These are phyloP conservation scores for Cyprinella venusta DNA, from an alignment of 2,797 vertebrate genomes.

Conservation along the genomic window DNA sequence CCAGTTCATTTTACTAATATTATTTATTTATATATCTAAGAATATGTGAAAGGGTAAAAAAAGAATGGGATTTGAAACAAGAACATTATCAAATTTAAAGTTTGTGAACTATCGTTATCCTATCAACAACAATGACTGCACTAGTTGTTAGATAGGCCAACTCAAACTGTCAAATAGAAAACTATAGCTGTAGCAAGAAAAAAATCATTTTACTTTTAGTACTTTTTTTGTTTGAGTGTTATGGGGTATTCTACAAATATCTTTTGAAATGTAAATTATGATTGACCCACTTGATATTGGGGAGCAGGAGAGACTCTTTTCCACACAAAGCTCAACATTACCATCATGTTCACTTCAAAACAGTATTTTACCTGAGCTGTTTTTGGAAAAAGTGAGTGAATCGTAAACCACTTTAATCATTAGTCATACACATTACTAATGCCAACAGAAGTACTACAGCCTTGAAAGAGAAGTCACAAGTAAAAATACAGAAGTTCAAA, in stretches of 20 bases:
- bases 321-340: not conserved
- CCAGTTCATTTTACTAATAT: not conserved
- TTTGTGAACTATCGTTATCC: too few species aligned
- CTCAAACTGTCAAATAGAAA: not conserved
- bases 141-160: not conserved
- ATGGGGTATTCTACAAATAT: slow-evolving; percentile 20
- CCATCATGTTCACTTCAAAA: not conserved
- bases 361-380: slow-evolving; percentile 16
- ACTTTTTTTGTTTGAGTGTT: slow-evolving; percentile 10
- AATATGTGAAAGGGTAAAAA: not conserved
- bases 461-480: slow-evolving; percentile 17
- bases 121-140: not conserved
- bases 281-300: not conserved
- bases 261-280: slow-evolving; percentile 41
- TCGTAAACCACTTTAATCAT: slow-evolving; percentile 8
- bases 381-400: not conserved
- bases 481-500: slow-evolving; percentile 48
- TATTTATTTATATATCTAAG: not conserved
- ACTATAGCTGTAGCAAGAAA: not conserved
- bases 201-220: slow-evolving; percentile 30
- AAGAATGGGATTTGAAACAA: not conserved
- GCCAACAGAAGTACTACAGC: slow-evolving; percentile 33
- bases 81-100: not conserved
- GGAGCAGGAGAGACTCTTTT: not conserved
- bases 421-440: slow-evolving; percentile 28